A percentile compares a stretch with the other conserved stretches of the same genome.
These are phyloP conservation scores for Balanococcus diminutus DNA, from an alignment of 2,888 invertebrate species.

Conservation along the genomic window DNA sequence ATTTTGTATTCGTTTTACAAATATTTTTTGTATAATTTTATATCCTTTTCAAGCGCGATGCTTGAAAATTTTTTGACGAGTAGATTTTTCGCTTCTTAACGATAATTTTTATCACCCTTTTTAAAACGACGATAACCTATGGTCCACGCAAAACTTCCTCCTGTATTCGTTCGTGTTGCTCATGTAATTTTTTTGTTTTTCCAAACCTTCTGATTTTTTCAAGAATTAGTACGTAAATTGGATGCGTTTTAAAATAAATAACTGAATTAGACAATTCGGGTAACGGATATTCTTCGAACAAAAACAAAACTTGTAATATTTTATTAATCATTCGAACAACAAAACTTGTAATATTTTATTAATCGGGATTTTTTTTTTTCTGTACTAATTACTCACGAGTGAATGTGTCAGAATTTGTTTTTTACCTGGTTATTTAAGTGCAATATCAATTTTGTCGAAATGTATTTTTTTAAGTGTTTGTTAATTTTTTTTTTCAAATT, in stretches of 20 bases:
- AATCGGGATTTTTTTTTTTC: background rate
- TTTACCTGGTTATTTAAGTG: background rate
- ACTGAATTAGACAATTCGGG: no score
- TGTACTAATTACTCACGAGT: no score
- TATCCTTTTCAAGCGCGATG: background rate
- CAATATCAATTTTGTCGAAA: background rate
- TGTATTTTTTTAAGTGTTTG: background rate
- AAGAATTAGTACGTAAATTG: no score
- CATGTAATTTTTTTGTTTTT: background rate
- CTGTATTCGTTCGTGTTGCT: background rate
- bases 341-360: background rate
- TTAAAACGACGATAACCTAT: background rate
- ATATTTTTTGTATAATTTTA: constrained; percentile 17
- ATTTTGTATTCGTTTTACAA: constrained; percentile 38
- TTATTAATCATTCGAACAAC: background rate
- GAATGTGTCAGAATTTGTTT: background rate
- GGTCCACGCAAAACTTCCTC: background rate
- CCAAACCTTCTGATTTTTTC: no score
- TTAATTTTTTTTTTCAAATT: background rate
- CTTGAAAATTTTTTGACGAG: background rate
- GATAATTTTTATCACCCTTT: background rate
- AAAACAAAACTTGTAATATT: background rate
- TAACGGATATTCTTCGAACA: no score
- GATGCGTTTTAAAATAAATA: no score
- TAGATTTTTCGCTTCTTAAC: background rate